Evolutionary conservation across 1,140 invertebrate species (phyloP).

Genomic region (Caenorhabditis briggsae): DNA sequence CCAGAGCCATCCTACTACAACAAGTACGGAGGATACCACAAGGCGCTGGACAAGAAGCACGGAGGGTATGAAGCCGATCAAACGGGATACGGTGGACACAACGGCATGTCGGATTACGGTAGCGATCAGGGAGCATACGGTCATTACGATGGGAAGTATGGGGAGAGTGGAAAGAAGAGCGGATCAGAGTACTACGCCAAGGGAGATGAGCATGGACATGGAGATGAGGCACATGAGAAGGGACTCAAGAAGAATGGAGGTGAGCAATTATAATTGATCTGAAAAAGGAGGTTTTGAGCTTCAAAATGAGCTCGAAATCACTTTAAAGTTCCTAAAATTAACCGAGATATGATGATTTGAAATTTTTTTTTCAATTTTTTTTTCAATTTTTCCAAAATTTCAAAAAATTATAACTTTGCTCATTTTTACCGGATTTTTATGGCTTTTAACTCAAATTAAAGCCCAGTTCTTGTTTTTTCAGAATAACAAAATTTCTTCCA

Average conservation of each 20-base stretch:
- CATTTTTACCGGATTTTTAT: too few species aligned
- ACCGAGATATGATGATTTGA: not conserved
- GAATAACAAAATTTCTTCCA: too few species aligned
- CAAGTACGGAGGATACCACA: constrained; percentile 38
- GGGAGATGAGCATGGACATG: constrained; percentile 38
- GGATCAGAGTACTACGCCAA: constrained; percentile 23
- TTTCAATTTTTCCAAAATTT: too few species aligned
- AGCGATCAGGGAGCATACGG: constrained; percentile 41
- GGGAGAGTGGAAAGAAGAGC: constrained; percentile 29
- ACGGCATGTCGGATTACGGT: constrained; percentile 47
- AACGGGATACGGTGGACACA: constrained; percentile 23
- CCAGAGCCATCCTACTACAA: constrained; percentile 34
- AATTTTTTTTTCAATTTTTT: not conserved
- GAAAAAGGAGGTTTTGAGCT: not conserved
- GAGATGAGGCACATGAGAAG: constrained; percentile 49
- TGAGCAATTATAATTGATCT: not conserved
- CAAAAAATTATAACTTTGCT: not conserved
- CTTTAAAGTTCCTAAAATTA: not conserved
- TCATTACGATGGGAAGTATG: constrained; percentile 47
- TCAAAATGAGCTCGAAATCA: not conserved
- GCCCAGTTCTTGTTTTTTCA: too few species aligned
- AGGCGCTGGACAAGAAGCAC: constrained; percentile 38
- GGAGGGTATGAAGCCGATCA: constrained; percentile 41
- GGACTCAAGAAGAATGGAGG: constrained; percentile 47
- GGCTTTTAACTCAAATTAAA: too few species aligned